These are phyloP conservation scores for Apostichopus japonicus DNA, from an alignment of 35 echinoderm and acorn worm species.

Conservation along the genomic window DNA sequence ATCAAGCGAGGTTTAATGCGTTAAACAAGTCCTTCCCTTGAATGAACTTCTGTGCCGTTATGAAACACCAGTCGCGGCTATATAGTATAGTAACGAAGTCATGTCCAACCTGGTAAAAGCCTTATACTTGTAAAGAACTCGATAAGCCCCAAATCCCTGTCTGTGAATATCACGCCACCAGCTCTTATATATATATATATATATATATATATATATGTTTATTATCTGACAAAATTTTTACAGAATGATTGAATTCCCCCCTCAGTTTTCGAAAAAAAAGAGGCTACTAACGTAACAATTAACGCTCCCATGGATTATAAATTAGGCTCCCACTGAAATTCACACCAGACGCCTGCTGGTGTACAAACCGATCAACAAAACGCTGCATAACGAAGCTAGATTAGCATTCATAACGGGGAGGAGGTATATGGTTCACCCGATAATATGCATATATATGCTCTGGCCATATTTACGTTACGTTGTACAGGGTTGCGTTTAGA, in stretches of 20 bases:
- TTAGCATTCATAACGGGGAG: background rate
- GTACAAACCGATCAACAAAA: background rate
- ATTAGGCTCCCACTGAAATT: slow-evolving; percentile 5
- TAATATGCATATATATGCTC: background rate
- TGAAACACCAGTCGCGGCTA: background rate
- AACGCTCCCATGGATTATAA: background rate
- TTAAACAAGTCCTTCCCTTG: background rate
- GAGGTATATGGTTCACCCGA: background rate
- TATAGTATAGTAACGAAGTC: too few species aligned
- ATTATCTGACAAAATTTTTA: background rate
- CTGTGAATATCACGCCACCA: too few species aligned
- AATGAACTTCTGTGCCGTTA: background rate
- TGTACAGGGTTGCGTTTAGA: too few species aligned
- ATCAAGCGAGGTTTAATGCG: background rate
- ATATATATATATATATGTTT: background rate
- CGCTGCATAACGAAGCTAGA: background rate
- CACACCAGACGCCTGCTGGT: background rate
- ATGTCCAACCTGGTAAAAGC: too few species aligned
- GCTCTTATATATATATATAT: background rate
- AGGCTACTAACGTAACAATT: background rate
- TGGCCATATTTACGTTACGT: too few species aligned
- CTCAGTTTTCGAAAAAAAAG: background rate
- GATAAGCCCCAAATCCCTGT: too few species aligned
- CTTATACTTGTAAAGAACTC: too few species aligned
- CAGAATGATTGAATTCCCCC: background rate